Conservation (phyloP, 1,140 invertebrate genomes). For the Drosophila trapezifrons region DNA sequence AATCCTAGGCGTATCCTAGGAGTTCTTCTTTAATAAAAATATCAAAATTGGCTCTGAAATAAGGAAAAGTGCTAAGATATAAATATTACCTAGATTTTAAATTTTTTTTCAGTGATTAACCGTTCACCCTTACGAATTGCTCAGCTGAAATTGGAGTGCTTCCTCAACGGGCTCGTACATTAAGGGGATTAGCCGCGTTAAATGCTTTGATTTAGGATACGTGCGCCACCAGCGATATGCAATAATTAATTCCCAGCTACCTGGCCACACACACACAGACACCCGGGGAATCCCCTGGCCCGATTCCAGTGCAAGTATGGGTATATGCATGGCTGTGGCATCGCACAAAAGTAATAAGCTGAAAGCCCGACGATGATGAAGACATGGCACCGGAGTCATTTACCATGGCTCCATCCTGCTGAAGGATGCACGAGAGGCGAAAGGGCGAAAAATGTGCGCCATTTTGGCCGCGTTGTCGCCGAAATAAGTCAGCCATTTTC, state of each 20-base stretch:
- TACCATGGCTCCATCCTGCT: slow-evolving; percentile 31
- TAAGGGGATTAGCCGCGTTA: slow-evolving; percentile 76
- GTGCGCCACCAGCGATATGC: slow-evolving; percentile 69
- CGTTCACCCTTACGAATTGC: slow-evolving; percentile 9
- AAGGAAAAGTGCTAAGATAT: too few species aligned
- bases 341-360: slow-evolving; percentile 72
- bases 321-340: slow-evolving; percentile 19
- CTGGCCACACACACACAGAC: slow-evolving; percentile 24
- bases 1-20: accelerated
- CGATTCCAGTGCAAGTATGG: slow-evolving; percentile 11
- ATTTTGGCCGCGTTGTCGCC: slow-evolving; percentile 55
- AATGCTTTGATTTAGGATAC: slow-evolving; percentile 81
- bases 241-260: slow-evolving; percentile 72
- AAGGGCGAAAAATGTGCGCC: slow-evolving; percentile 55
- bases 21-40: neutral
- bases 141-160: slow-evolving; percentile 25
- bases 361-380: slow-evolving; percentile 70
- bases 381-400: slow-evolving; percentile 62
- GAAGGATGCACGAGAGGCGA: slow-evolving; percentile 25
- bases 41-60: too few species aligned
- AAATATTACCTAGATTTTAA: too few species aligned
- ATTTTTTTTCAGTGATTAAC: neutral
- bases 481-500: slow-evolving; percentile 69
- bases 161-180: slow-evolving; percentile 47
- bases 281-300: neutral